Evolutionary conservation across 2,113 vertebrate species (phyloP).

Genomic region (Scomber scombrus): DNA sequence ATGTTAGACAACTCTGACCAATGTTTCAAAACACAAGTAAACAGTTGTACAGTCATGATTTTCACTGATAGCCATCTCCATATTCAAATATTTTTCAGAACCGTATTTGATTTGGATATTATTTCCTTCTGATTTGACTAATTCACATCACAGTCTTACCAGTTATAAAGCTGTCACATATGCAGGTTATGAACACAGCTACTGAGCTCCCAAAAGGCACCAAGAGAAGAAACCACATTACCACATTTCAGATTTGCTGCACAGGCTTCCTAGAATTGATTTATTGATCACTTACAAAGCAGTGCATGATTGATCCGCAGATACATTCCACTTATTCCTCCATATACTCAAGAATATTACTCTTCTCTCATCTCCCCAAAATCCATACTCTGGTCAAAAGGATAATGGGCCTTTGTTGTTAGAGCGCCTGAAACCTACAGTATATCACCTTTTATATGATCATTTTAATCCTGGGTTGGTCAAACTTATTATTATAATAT

Average conservation of each 20-base stretch:
- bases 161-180: constrained; percentile 11
- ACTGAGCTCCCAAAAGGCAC: constrained; percentile 33
- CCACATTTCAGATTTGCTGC: constrained; percentile 38
- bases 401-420: background rate
- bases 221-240: constrained; percentile 24
- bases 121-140: background rate
- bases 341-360: background rate
- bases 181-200: constrained; percentile 37
- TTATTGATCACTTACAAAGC: constrained; percentile 65
- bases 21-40: constrained; percentile 1
- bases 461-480: background rate
- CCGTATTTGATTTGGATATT: no score
- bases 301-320: constrained; percentile 7
- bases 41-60: background rate
- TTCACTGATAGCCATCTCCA: background rate
- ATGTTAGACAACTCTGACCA: constrained; percentile 11
- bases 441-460: constrained; percentile 6
- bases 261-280: constrained; percentile 44
- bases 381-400: background rate
- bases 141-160: constrained; percentile 5
- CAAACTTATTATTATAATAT: no score
- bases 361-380: constrained; percentile 3
- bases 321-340: constrained; percentile 15
- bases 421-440: background rate
- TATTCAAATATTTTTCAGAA: background rate